Conservation (phyloP, 2,797 vertebrate species). For the Anguilla marmorata region DNA sequence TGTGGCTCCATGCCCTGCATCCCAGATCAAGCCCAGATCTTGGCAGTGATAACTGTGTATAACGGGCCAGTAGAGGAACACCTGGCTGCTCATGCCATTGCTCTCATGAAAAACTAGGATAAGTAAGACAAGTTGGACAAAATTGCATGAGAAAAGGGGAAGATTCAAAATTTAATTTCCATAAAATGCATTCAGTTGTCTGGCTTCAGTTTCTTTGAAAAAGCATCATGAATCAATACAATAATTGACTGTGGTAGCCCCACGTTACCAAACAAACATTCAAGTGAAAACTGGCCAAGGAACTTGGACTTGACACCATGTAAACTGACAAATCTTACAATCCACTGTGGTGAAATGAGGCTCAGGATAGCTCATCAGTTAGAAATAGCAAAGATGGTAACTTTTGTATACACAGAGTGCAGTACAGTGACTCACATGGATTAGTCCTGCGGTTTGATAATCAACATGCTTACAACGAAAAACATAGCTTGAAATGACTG, state of each 20-base stretch:
- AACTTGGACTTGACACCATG: conserved; percentile 5
- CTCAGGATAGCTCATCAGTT: neutral
- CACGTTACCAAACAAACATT: conserved; percentile 17
- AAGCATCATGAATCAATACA: neutral
- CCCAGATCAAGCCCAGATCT: too few relatives aligned
- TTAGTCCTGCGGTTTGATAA: neutral
- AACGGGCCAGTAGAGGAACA: too few relatives aligned
- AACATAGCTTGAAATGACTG: conserved; percentile 23
- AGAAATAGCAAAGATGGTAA: neutral
- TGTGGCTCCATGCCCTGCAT: too few relatives aligned
- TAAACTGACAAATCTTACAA: neutral
- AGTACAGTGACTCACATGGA: neutral
- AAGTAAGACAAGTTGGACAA: neutral
- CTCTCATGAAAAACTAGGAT: neutral
- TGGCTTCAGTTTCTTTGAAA: neutral
- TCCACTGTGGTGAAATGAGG: neutral
- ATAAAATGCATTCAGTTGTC: neutral
- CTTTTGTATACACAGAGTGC: neutral
- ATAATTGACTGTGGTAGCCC: neutral
- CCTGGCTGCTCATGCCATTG: too few relatives aligned
- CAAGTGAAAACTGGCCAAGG: neutral
- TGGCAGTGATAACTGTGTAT: too few relatives aligned
- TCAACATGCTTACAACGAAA: conserved; percentile 1
- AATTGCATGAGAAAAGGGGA: neutral
- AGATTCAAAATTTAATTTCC: neutral